Conservation (phyloP, 2,113 vertebrate species). For the Ellobius talpinus region DNA sequence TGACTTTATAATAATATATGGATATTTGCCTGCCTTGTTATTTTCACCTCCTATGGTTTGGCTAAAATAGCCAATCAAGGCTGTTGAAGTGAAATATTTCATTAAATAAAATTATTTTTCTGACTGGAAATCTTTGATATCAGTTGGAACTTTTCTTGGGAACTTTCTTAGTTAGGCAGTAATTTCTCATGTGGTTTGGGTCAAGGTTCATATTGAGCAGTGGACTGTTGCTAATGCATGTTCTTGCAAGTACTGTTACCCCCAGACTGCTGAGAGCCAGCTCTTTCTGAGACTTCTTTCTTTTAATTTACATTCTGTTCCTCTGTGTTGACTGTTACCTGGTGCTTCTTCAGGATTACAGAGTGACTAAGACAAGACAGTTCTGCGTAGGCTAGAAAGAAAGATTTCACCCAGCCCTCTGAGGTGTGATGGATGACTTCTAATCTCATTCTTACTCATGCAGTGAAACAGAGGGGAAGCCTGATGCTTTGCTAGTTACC, state of each 20-base stretch:
- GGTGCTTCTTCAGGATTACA: background rate
- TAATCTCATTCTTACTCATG: background rate
- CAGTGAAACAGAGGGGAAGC: background rate
- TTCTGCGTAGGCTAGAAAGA: background rate
- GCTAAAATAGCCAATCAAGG: conserved; percentile 60
- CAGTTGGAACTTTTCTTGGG: conserved; percentile 50
- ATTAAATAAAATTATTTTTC: conserved; percentile 63
- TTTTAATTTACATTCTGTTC: conserved; percentile 31
- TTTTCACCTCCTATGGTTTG: conserved; percentile 16
- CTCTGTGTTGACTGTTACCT: conserved; percentile 25
- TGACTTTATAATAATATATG: conserved; percentile 53
- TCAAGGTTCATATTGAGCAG: conserved; percentile 25
- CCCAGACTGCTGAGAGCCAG: background rate
- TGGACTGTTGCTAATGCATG: background rate
- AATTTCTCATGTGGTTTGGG: conserved; percentile 11
- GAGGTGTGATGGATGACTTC: background rate
- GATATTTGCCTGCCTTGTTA: background rate
- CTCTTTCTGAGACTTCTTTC: conserved; percentile 16
- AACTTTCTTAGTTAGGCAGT: conserved; percentile 57
- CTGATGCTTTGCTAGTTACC: conserved; percentile 35
- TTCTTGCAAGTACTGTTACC: background rate
- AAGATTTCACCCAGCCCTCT: conserved; percentile 20
- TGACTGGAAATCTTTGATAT: conserved; percentile 66
- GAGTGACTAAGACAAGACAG: background rate
- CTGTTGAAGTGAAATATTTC: conserved; percentile 55